Evolutionary conservation across 2,113 vertebrate genomes (phyloP), one percentile per base, ranked within the genome.

Genomic region (Bubo bubo): DNA sequence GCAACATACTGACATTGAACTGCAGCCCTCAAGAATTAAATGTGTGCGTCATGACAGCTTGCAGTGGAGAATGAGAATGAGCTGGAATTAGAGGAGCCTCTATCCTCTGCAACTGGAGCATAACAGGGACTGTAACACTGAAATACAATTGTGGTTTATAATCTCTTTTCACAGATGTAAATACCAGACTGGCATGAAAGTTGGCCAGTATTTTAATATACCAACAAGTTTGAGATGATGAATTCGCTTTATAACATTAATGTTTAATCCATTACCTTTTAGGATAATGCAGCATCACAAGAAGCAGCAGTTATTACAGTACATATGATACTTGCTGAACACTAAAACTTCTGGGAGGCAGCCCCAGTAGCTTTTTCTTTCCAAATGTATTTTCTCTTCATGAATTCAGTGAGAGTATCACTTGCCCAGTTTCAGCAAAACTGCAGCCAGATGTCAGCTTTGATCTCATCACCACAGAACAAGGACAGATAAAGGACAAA

Each of bases 401-500:
- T 93, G 84, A 94, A 97, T 94, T 94, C 87, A 96, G 63, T 19
- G 76, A 82, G 68, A 68, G 53, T 68, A 94, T 92, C 88, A 93
- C 93, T 80, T 95, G 95, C 90, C 94, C 92, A 56, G 71, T 90
- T 97, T 95, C 73, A 96, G 95, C 59, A 96, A 79, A 95, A 86
- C 60, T 59, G 73, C 88, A 92, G 91, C 91, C 91, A 96, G 88
- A 94, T 96, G 96, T 97, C 95, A 96, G 87, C 80, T 96, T 90
- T 96, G 95, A 97, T 97, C 92, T 90, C 59, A 91, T 96, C 94
- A 88, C 28, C 79, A 84, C 86, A 91, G 70, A 95, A 79, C 8
- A 2, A 92, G 88, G 84, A 96, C 93, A 97, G 91, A 82, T 50
- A 79, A 66, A 89, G 91, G 92, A 95, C 88, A 94, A 97, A 97